Percentiles rank a stretch among this genome's conserved stretches.
Evolutionary conservation across 2,113 vertebrate species (phyloP).

Genomic region (Chloropsis hardwickii): DNA sequence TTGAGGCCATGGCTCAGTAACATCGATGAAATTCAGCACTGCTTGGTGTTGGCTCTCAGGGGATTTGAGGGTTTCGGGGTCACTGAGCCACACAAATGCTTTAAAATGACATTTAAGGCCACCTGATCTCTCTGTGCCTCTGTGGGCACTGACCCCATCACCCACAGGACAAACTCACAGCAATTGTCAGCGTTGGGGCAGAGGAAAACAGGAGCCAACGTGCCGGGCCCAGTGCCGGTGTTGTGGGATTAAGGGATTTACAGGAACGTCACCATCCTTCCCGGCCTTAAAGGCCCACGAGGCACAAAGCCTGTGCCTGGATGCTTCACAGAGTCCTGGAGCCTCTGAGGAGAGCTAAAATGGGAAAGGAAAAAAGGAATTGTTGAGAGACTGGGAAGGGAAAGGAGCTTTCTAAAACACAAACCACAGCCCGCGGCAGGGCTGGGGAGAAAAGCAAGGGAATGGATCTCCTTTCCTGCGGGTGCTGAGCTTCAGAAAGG

Average conservation of each 20-base stretch:
- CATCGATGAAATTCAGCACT: fast-evolving
- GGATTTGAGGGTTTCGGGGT: neutral
- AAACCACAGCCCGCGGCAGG: neutral
- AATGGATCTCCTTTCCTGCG: neutral
- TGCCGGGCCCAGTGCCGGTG: fast-evolving
- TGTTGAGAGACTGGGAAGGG: neutral
- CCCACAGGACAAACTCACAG: neutral
- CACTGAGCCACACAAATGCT: neutral
- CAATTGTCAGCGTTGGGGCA: fast-evolving
- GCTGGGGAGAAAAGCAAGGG: fast-evolving
- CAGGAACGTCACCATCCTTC: neutral
- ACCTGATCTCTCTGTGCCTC: neutral
- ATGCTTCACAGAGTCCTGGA: neutral
- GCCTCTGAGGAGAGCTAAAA: neutral
- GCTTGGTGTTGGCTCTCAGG: neutral
- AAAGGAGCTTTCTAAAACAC: neutral
- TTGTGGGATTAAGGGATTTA: neutral
- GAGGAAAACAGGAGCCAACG: fast-evolving
- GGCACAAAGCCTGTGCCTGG: neutral
- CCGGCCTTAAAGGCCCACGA: neutral
- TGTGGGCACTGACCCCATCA: neutral
- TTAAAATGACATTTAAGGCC: neutral
- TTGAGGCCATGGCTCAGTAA: neutral
- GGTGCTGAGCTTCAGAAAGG: neutral
- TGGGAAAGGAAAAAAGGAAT: neutral